Evolutionary conservation across 2,888 invertebrate species (phyloP).

Genomic region (Agonopterix arenella): DNA sequence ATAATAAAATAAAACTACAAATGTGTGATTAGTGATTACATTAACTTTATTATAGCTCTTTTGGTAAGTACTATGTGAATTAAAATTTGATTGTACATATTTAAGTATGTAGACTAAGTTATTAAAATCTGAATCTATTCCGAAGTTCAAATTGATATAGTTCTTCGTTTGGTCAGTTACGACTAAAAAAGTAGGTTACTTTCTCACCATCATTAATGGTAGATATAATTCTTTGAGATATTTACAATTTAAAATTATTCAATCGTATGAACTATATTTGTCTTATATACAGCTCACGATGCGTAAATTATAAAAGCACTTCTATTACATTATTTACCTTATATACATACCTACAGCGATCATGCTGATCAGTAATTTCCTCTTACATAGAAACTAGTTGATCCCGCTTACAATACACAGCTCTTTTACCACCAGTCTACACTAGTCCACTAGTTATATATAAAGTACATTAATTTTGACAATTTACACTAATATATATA

Average conservation of each 20-base stretch:
- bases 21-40: too few relatives aligned
- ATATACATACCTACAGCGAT: conserved; percentile 36
- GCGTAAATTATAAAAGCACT: conserved; percentile 4
- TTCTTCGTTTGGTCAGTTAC: conserved; percentile 5
- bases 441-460: conserved; percentile 9
- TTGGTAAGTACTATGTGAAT: too few relatives aligned
- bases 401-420: conserved; percentile 70
- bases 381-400: conserved; percentile 67
- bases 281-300: conserved; percentile 5
- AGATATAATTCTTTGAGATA: neutral
- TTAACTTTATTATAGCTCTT: too few relatives aligned
- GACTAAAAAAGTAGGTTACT: neutral
- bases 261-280: neutral
- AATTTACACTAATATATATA: conserved; percentile 14
- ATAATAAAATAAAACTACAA: too few relatives aligned
- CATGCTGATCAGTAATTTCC: conserved; percentile 35
- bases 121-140: conserved; percentile 16
- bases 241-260: conserved; percentile 2
- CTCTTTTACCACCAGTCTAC: conserved; percentile 44
- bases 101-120: too few relatives aligned
- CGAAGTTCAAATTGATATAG: conserved; percentile 10
- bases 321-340: conserved; percentile 16
- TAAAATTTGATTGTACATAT: too few relatives aligned
- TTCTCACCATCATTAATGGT: too few relatives aligned
- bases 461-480: conserved; percentile 12